These are phyloP conservation scores for Pedicia rivosa DNA, from an alignment of 2,888 invertebrate genomes.

Conservation along the genomic window DNA sequence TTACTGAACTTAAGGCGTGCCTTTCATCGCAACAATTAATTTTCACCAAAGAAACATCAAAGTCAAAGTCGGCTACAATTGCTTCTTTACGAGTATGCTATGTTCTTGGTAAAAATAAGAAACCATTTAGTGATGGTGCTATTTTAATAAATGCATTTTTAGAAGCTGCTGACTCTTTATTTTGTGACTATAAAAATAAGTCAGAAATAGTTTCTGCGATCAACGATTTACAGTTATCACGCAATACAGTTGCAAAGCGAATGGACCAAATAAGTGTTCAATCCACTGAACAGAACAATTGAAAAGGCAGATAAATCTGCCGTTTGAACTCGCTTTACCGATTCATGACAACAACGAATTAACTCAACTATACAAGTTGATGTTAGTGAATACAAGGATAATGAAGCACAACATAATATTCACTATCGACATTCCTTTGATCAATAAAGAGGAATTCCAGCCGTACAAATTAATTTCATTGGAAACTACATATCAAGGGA, in stretches of 20 bases:
- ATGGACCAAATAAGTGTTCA: constrained; percentile 9
- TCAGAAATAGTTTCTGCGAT: constrained; percentile 13
- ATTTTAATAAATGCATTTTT: constrained; percentile 12
- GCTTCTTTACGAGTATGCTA: constrained; percentile 7
- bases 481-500: too few relatives aligned
- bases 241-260: constrained; percentile 10
- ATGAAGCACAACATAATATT: too few relatives aligned
- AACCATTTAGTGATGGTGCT: constrained; percentile 14
- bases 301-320: constrained; percentile 8
- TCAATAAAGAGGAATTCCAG: too few relatives aligned
- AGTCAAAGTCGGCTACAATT: neutral
- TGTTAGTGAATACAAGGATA: too few relatives aligned
- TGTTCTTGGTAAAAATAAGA: constrained; percentile 14
- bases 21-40: neutral
- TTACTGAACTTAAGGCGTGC: too few relatives aligned
- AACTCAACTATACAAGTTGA: too few relatives aligned
- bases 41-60: neutral
- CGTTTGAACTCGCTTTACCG: too few relatives aligned
- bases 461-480: too few relatives aligned
- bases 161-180: constrained; percentile 11
- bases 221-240: constrained; percentile 6
- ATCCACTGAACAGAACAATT: too few relatives aligned
- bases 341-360: too few relatives aligned
- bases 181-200: constrained; percentile 13
- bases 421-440: too few relatives aligned